phyloP scores from a whole-genome alignment of 1,140 invertebrate genomes.

The Penaeus chinensis region DNA sequence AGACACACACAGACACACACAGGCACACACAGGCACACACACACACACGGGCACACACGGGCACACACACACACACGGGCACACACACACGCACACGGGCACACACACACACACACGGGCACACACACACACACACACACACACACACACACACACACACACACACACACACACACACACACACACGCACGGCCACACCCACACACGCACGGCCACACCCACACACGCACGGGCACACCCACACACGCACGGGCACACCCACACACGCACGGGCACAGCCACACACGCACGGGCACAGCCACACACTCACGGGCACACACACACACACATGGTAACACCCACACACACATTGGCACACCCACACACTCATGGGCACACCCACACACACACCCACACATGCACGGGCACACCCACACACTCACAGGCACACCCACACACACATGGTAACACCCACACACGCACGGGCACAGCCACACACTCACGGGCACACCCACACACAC shows the following conservation, averaged over 20 bases:
- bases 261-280: too few relatives aligned
- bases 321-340: background rate
- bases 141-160: too few relatives aligned
- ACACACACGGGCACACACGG: background rate
- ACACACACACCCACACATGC: background rate
- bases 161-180: too few relatives aligned
- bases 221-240: background rate
- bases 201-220: background rate
- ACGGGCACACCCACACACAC: background rate
- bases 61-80: background rate
- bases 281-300: background rate
- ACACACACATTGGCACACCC: background rate
- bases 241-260: too few relatives aligned
- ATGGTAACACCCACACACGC: background rate
- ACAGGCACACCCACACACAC: background rate
- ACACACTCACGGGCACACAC: background rate
- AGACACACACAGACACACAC: background rate
- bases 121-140: background rate
- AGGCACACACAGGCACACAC: background rate
- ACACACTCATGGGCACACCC: too few relatives aligned
- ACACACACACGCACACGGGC: background rate
- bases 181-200: too few relatives aligned
- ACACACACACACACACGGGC: background rate
- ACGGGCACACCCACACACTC: background rate
- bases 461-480: background rate